Evolutionary conservation across 2,797 vertebrate species (phyloP).

Genomic region (Hydrophis major): DNA sequence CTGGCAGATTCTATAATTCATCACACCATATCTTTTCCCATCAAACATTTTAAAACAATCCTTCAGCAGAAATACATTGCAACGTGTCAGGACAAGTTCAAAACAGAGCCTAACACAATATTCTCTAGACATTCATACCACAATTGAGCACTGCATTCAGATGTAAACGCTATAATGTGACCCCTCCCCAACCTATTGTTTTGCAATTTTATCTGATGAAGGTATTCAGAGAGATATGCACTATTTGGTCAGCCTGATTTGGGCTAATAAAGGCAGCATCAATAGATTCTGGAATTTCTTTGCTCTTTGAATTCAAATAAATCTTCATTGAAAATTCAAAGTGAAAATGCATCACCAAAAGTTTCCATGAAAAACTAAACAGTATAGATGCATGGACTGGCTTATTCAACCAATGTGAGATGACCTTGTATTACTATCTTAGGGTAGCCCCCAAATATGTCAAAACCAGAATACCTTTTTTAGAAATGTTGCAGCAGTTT

Average conservation of each 20-base stretch:
- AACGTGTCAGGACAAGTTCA: neutral
- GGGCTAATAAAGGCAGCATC: neutral
- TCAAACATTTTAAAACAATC: rapidly evolving
- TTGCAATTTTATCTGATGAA: neutral
- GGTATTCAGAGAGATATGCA: neutral
- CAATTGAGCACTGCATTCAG: neutral
- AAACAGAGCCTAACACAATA: neutral
- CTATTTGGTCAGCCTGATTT: neutral
- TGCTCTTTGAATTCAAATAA: neutral
- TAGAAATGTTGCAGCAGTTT: constrained; percentile 87
- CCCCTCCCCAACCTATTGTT: neutral
- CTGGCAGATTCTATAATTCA: neutral
- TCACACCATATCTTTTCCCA: neutral
- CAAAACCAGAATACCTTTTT: constrained; percentile 83
- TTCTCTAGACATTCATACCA: neutral
- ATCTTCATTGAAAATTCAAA: neutral
- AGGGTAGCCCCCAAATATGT: neutral
- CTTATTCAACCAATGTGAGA: neutral
- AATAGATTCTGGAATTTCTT: neutral
- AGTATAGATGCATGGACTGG: neutral
- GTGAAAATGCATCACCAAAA: rapidly evolving
- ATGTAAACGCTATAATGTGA: neutral
- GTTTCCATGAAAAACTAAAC: neutral
- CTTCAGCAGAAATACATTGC: neutral
- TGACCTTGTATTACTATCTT: neutral